Evolutionary conservation across 2,888 invertebrate species (phyloP).

Genomic region (Microchrysa polita): DNA sequence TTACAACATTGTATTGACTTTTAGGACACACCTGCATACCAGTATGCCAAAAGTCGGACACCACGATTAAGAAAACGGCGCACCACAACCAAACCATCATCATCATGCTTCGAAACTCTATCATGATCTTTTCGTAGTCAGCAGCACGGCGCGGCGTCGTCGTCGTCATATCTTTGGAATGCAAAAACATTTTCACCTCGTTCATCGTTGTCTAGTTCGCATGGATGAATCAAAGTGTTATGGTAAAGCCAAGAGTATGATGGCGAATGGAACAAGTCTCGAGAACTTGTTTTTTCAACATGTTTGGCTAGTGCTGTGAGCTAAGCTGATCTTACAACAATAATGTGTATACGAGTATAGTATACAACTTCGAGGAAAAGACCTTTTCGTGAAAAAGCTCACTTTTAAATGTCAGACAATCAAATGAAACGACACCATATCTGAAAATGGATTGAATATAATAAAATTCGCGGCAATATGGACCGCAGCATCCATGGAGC

Average conservation of each 20-base stretch:
- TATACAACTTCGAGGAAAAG: neutral
- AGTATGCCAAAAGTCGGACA: neutral
- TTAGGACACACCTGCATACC: conserved; percentile 25
- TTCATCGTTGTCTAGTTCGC: too few species aligned
- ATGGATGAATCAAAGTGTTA: conserved; percentile 34
- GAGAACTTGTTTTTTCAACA: conserved; percentile 28
- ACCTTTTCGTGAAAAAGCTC: conserved; percentile 25
- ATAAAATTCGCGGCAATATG: too few species aligned
- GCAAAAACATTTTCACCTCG: conserved; percentile 39
- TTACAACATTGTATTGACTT: conserved; percentile 10
- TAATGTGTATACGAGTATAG: too few species aligned
- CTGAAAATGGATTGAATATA: conserved; percentile 1
- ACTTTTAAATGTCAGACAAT: conserved; percentile 40
- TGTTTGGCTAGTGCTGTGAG: too few species aligned
- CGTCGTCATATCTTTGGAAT: conserved; percentile 34
- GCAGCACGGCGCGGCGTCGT: too few species aligned
- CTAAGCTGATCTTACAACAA: too few species aligned
- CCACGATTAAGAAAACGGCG: neutral
- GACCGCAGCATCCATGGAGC: neutral
- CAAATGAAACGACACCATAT: conserved; percentile 17
- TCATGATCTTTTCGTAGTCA: neutral
- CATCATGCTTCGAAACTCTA: too few species aligned
- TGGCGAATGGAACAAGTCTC: conserved; percentile 37
- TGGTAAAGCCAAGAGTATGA: neutral
- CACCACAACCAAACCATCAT: neutral